Base-by-base conservation (phyloP, 1,140 invertebrate genomes). In the Dendroctonus ponderosae region DNA sequence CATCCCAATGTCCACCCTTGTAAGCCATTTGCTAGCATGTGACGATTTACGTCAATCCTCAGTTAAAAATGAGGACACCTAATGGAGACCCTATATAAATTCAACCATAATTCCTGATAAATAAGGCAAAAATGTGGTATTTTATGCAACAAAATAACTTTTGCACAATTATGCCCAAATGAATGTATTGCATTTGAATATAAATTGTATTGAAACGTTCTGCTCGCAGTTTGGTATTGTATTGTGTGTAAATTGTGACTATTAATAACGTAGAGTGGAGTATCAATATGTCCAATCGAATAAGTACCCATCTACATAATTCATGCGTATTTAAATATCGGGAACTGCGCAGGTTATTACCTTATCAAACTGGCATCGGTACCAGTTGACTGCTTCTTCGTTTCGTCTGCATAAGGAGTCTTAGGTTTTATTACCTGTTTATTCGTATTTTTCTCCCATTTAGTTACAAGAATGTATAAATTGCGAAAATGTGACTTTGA, bases 221-320 rank as follows among this genome's bases (percentile, higher is more conserved):
- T 52, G 57, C 71, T 65, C 66, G 66, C 66, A 74, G 74, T 75
- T 74, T 71, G 72, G 74, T 73, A 71, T 74, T 60, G 75, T 75
- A 78, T 78, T 78, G 76, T 78, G 76, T 78, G 76, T 78, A 78
- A 78, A 78, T 78, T 75, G 71, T 71, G 74, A 73, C 76, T 77
- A 77, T 77, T 78, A 77, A 78, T 78, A 78, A 77, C 74, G 71
- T 61, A 64, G 66, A 72, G 68, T 72, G 73, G 72, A 74, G 72
- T 78, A 77, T 77, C 76, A 78, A 78, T 78, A 78, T 78, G 76
- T 77, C 75, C 75, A 77, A 78, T 78, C 76, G 74, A 72, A 76
- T 75, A 75, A 77, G 74, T 76, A 74, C 74, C 63, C 70, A 75
- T 76, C 76, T 77, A 77, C 74, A 77, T 76, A 77, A 77, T 77